phyloP scores from a whole-genome alignment of 2,113 vertebrate genomes.

The Ellobius talpinus region DNA sequence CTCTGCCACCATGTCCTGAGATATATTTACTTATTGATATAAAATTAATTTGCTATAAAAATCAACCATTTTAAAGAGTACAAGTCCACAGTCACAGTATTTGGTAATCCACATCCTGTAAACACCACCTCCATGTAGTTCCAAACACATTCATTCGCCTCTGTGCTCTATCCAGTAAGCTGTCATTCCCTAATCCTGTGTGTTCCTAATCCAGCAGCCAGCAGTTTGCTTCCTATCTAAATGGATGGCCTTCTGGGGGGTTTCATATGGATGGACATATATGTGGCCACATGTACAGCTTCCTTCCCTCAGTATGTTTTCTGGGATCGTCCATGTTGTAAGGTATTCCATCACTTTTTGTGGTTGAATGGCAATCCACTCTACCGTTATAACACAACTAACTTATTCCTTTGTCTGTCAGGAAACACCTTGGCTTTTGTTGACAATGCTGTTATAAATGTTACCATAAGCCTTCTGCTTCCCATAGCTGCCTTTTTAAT shows the following conservation, averaged over 20 bases:
- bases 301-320: not conserved
- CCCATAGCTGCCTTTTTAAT: conserved; percentile 6
- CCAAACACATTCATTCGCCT: not conserved
- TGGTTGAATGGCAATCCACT: not conserved
- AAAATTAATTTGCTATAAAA: not conserved
- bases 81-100: not conserved
- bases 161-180: not conserved
- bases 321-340: not conserved
- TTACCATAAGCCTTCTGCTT: not conserved
- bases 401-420: not conserved
- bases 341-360: not conserved
- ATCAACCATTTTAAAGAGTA: not conserved
- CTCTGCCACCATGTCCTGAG: not conserved
- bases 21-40: not conserved
- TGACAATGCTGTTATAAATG: not conserved
- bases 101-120: not conserved
- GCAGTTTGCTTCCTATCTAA: not conserved
- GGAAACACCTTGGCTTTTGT: not conserved
- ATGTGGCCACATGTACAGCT: not conserved
- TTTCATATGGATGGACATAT: not conserved
- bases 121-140: not conserved
- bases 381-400: not conserved
- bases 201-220: not conserved
- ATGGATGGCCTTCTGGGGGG: not conserved
- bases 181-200: not conserved